Conservation (phyloP, 2,888 invertebrate genomes). For the Trissoscelio sp. region DNA sequence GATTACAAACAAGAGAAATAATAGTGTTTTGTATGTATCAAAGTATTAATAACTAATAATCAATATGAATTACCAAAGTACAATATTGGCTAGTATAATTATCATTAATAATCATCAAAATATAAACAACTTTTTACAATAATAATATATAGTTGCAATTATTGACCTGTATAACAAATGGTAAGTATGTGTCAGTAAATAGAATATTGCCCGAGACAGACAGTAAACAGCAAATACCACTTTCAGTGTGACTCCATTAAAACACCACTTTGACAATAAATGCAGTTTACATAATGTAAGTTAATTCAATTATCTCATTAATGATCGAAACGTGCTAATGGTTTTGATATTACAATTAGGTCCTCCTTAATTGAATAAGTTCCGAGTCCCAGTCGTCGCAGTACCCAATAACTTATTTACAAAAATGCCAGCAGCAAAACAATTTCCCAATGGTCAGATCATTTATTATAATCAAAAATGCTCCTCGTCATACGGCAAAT, state of each 20-base stretch:
- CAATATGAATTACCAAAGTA: neutral
- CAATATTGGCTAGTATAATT: no score
- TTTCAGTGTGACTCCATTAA: slow-evolving; percentile 10
- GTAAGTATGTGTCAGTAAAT: neutral
- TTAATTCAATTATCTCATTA: slow-evolving; percentile 26
- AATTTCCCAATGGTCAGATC: neutral
- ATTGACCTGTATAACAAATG: neutral
- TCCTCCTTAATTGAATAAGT: slow-evolving; percentile 16
- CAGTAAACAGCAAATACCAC: neutral
- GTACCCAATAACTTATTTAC: neutral
- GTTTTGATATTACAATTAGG: slow-evolving; percentile 11
- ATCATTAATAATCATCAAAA: neutral
- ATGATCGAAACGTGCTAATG: slow-evolving; percentile 19
- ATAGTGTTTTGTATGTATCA: neutral
- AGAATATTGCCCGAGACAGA: neutral
- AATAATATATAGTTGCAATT: neutral
- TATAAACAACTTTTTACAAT: neutral
- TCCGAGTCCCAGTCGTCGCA: neutral
- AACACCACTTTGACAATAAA: slow-evolving; percentile 35
- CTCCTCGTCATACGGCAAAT: neutral
- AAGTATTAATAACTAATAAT: slow-evolving; percentile 1
- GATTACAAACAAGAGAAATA: neutral
- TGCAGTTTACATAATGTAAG: slow-evolving; percentile 22
- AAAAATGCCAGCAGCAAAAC: neutral
- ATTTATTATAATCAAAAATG: neutral